These are phyloP conservation scores for Heliornis fulica DNA, from an alignment of 2,113 vertebrate species.

Conservation along the genomic window DNA sequence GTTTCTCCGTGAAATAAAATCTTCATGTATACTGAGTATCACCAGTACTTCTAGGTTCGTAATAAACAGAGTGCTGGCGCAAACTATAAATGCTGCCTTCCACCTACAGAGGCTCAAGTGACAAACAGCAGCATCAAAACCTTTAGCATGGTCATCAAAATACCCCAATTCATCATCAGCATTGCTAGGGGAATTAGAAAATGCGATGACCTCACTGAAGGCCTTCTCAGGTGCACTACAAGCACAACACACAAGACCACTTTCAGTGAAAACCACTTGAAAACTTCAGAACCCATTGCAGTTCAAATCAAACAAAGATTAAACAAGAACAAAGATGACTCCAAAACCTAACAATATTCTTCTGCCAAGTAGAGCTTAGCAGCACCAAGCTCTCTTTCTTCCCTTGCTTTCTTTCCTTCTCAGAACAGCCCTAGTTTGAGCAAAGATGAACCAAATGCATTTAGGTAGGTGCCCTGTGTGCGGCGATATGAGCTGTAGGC, in stretches of 20 bases:
- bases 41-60: not conserved
- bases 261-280: not conserved
- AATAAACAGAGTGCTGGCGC: not conserved
- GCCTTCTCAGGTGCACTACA: not conserved
- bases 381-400: not conserved
- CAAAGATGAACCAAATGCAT: no score
- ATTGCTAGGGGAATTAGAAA: not conserved
- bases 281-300: not conserved
- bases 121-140: not conserved
- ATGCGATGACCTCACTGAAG: not conserved
- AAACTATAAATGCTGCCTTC: not conserved
- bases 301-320: not conserved
- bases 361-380: not conserved
- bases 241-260: not conserved
- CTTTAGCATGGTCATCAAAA: not conserved
- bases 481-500: no score
- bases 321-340: accelerated
- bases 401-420: not conserved
- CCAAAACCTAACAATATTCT: not conserved
- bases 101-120: not conserved
- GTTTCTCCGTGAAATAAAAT: not conserved
- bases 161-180: not conserved
- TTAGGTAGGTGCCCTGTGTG: no score
- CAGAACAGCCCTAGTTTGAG: not conserved
- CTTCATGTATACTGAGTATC: not conserved